Conservation (phyloP, 2,113 vertebrate species). For the Protobothrops mucrosquamatus region DNA sequence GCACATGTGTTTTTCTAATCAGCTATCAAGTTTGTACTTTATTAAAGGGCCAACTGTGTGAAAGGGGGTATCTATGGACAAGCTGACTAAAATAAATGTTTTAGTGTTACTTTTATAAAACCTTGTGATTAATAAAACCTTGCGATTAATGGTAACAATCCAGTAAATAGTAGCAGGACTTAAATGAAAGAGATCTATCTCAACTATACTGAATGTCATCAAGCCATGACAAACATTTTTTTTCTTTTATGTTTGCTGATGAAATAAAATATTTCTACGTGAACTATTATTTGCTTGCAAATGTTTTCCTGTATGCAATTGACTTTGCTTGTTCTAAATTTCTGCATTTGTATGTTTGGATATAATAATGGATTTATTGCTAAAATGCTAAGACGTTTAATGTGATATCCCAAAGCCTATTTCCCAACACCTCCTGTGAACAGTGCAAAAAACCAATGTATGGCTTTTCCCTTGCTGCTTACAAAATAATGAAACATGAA, state of each 20-base stretch:
- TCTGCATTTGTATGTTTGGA: conserved; percentile 9
- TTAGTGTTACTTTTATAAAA: background rate
- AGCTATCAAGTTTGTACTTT: background rate
- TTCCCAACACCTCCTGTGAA: conserved; percentile 53
- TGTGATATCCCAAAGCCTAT: conserved; percentile 11
- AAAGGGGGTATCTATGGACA: background rate
- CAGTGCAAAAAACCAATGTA: conserved; percentile 47
- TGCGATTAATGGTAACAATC: background rate
- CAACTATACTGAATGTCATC: background rate
- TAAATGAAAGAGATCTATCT: background rate
- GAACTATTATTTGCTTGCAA: background rate
- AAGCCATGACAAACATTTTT: background rate
- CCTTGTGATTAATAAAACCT: background rate
- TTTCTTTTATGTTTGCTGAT: background rate
- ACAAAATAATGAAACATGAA: conserved; percentile 60
- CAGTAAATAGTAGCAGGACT: background rate
- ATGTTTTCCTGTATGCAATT: background rate
- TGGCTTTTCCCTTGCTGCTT: conserved; percentile 56
- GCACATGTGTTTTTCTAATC: conserved; percentile 22
- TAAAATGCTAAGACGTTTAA: conserved; percentile 28
- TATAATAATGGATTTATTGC: background rate
- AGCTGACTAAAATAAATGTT: background rate
- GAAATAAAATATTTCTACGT: background rate
- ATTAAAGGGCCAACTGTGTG: conserved; percentile 8
- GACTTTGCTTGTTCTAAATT: conserved; percentile 5